Conservation (phyloP, 2,888 invertebrate genomes). For the Ectemnius lituratus region DNA sequence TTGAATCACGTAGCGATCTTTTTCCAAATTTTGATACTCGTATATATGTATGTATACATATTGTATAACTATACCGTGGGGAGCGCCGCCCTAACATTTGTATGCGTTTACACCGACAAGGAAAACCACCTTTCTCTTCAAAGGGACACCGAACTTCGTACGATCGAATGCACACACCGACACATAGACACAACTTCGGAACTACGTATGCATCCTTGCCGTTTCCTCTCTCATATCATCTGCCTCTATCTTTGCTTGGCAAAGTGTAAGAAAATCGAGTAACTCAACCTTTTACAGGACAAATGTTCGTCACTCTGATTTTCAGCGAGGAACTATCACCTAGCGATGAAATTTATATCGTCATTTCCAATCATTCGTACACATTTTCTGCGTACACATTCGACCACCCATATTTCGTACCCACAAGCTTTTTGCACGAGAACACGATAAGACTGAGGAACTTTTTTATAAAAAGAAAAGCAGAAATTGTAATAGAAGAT, state of each 20-base stretch:
- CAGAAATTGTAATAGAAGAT: slow-evolving; percentile 16
- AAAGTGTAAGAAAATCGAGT: no score
- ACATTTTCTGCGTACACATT: slow-evolving; percentile 8
- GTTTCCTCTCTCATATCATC: no score
- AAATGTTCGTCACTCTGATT: no score
- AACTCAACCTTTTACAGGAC: no score
- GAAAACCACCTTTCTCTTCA: no score
- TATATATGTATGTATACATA: slow-evolving; percentile 50
- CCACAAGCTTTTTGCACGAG: slow-evolving; percentile 51
- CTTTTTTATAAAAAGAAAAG: slow-evolving; percentile 54
- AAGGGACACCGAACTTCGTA: no score
- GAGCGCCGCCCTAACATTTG: slow-evolving; percentile 45
- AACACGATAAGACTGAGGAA: slow-evolving; percentile 56
- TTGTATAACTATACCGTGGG: slow-evolving; percentile 29
- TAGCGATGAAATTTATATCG: slow-evolving; percentile 12
- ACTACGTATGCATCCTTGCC: no score
- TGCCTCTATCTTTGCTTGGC: no score
- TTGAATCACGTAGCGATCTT: neutral
- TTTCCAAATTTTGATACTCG: slow-evolving; percentile 61
- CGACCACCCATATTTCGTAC: slow-evolving; percentile 22
- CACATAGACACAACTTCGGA: no score
- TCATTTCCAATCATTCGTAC: slow-evolving; percentile 29
- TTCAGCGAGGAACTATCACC: neutral
- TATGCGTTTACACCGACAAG: slow-evolving; percentile 44
- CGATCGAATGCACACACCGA: no score